A percentile compares a stretch with the other conserved stretches of the same genome.
Evolutionary conservation across 2,113 vertebrate genomes (phyloP).

Genomic region (Syngnathus typhle): DNA sequence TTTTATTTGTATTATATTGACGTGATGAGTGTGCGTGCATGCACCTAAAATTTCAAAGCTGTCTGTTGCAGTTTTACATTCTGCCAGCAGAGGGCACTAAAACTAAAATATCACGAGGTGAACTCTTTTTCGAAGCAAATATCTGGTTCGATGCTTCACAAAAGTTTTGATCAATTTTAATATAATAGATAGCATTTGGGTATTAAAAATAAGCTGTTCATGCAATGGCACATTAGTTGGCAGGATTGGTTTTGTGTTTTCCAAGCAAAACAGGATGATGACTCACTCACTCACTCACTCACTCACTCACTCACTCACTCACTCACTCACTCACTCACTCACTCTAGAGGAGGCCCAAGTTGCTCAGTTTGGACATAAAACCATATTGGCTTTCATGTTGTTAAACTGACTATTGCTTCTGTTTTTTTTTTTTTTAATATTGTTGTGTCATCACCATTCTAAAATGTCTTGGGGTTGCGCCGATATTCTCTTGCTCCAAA

Average conservation of each 20-base stretch:
- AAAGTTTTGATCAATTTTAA: background rate
- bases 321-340: no score
- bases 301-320: no score
- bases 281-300: no score
- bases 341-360: background rate
- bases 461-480: background rate
- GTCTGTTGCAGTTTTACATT: no score
- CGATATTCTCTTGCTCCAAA: background rate
- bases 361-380: conserved; percentile 2
- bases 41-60: no score
- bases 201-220: background rate
- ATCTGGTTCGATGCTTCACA: no score
- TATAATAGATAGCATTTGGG: background rate
- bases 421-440: conserved; percentile 9
- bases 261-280: background rate
- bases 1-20: no score
- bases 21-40: no score
- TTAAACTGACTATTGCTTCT: conserved; percentile 1
- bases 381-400: conserved; percentile 1
- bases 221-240: background rate
- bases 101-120: no score
- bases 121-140: no score
- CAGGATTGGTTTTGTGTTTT: background rate
- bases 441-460: background rate
- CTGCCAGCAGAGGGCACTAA: no score